Evolutionary conservation across 2,888 invertebrate species (phyloP).

Genomic region (Atherix ibis): DNA sequence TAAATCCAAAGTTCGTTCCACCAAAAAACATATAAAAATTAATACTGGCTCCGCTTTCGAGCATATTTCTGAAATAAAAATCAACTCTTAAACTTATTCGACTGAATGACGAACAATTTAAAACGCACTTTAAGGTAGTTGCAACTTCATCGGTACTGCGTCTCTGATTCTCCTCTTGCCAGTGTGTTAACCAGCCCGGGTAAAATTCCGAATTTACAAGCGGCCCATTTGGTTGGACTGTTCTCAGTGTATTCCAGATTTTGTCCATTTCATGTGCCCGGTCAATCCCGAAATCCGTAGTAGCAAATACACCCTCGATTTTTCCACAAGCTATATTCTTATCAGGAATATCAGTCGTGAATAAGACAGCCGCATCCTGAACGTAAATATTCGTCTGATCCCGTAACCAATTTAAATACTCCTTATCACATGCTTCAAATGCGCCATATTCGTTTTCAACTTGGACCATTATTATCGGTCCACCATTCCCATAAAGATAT

Average conservation of each 20-base stretch:
- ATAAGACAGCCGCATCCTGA: conserved; percentile 40
- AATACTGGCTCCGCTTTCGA: conserved; percentile 41
- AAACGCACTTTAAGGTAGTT: conserved; percentile 33
- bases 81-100: no score
- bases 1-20: conserved; percentile 71
- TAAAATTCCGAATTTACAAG: conserved; percentile 84
- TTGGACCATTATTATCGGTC: conserved; percentile 76
- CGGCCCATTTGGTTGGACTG: conserved; percentile 51
- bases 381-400: conserved; percentile 39
- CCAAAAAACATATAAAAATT: conserved; percentile 89
- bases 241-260: conserved; percentile 35
- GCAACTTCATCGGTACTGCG: conserved; percentile 38
- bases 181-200: conserved; percentile 83
- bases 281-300: conserved; percentile 58
- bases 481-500: conserved; percentile 49
- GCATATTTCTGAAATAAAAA: conserved; percentile 32
- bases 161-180: conserved; percentile 53
- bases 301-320: conserved; percentile 55
- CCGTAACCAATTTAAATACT: conserved; percentile 50
- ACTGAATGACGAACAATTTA: no score
- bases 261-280: conserved; percentile 23
- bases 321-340: conserved; percentile 43
- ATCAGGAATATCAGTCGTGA: conserved; percentile 64
- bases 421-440: conserved; percentile 50
- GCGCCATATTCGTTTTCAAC: conserved; percentile 86